phyloP scores from a whole-genome alignment of 2,888 invertebrate genomes.

The Ormyrus rosae region DNA sequence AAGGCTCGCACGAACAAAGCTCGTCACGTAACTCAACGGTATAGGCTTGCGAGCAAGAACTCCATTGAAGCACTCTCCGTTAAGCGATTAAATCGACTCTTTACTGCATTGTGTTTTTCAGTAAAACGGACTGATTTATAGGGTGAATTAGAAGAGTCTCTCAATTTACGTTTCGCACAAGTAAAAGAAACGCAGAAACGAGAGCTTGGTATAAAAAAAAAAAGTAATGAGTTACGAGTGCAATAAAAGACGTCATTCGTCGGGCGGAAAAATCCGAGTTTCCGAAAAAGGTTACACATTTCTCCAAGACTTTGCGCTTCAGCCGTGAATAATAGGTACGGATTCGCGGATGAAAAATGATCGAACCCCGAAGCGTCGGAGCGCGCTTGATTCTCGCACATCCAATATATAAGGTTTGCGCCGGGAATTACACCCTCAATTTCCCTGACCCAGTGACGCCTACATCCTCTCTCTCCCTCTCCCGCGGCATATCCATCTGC shows the following conservation, averaged over 20 bases:
- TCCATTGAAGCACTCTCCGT: conserved; percentile 12
- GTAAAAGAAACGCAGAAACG: too few relatives aligned
- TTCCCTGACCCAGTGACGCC: conserved; percentile 42
- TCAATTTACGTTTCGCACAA: too few relatives aligned
- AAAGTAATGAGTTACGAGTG: too few relatives aligned
- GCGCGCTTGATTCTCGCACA: conserved; percentile 10
- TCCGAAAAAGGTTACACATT: too few relatives aligned
- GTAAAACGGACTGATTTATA: not conserved
- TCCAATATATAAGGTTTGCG: conserved; percentile 36
- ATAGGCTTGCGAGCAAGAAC: conserved; percentile 11
- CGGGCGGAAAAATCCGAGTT: too few relatives aligned
- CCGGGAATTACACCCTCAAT: conserved; percentile 36
- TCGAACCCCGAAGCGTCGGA: too few relatives aligned
- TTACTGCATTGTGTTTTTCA: conserved; percentile 14
- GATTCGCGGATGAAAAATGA: not conserved
- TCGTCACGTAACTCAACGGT: conserved; percentile 25
- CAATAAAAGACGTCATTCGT: too few relatives aligned
- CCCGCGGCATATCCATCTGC: not conserved
- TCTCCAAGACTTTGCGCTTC: too few relatives aligned
- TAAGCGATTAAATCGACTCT: conserved; percentile 30
- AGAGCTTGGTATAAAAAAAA: too few relatives aligned
- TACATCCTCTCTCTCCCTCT: not conserved
- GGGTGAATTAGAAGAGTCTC: too few relatives aligned
- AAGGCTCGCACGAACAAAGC: conserved; percentile 27
- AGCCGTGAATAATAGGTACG: too few relatives aligned